These are phyloP conservation scores for Brienomyrus brachyistius DNA, from an alignment of 2,113 vertebrate species.

Conservation along the genomic window DNA sequence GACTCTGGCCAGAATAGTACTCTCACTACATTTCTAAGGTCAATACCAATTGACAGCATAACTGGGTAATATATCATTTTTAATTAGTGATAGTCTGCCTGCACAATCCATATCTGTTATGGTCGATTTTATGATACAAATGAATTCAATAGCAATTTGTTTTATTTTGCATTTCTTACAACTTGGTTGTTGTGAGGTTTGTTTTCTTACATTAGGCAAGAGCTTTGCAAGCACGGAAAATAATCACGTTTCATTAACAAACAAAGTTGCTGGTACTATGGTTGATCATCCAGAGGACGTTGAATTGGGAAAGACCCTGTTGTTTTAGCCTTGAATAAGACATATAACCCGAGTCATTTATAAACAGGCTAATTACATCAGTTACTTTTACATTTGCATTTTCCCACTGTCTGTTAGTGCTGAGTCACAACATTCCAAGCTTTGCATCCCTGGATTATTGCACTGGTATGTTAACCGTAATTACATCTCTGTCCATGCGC, in stretches of 20 bases:
- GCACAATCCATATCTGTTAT: neutral
- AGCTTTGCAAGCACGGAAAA: neutral
- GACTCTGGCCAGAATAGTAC: neutral
- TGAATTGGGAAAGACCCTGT: neutral
- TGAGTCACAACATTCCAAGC: neutral
- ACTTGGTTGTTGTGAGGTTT: neutral
- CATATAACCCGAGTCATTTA: neutral
- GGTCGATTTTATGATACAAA: neutral
- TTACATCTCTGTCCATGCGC: neutral
- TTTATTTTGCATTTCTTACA: neutral
- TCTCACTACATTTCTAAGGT: neutral
- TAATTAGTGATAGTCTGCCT: conserved; percentile 20
- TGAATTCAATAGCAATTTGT: neutral
- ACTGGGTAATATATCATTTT: conserved; percentile 18
- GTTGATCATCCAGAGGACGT: neutral
- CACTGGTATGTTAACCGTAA: neutral
- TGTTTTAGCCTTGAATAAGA: neutral
- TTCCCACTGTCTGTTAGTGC: neutral
- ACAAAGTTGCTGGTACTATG: neutral
- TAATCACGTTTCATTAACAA: neutral
- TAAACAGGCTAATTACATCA: neutral
- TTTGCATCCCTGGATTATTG: neutral
- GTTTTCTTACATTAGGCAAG: neutral
- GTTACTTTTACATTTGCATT: neutral
- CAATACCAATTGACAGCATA: conserved; percentile 13